phyloP scores from a whole-genome alignment of 2,797 vertebrate species.

The Poeciliopsis gracilis region DNA sequence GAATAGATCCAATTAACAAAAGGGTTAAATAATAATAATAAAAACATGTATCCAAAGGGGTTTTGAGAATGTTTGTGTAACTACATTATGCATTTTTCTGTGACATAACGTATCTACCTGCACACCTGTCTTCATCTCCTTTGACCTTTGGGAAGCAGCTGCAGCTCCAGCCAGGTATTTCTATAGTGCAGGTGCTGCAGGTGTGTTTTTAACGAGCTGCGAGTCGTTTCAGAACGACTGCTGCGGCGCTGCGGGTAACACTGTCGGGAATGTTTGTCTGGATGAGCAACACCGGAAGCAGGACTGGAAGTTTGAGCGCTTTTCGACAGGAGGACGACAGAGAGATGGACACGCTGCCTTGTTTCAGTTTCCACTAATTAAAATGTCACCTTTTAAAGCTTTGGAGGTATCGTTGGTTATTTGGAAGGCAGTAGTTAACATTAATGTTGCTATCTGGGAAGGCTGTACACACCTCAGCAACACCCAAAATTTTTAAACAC shows the following conservation, averaged over 20 bases:
- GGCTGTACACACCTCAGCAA: slow-evolving; percentile 57
- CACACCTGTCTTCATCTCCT: slow-evolving; percentile 43
- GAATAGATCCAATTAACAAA: slow-evolving; percentile 58
- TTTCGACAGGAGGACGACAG: slow-evolving; percentile 28
- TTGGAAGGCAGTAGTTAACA: slow-evolving; percentile 77
- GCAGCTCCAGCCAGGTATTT: slow-evolving; percentile 42
- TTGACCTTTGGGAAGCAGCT: slow-evolving; percentile 66
- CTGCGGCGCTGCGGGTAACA: slow-evolving; percentile 28
- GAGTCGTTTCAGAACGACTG: slow-evolving; percentile 46
- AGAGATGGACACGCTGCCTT: slow-evolving; percentile 53
- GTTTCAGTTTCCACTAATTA: slow-evolving; percentile 54
- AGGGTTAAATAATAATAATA: slow-evolving; percentile 10
- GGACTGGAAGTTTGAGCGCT: slow-evolving; percentile 45
- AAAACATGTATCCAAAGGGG: slow-evolving; percentile 56
- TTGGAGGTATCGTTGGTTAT: slow-evolving; percentile 70
- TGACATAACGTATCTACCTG: slow-evolving; percentile 42
- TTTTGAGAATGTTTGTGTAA: slow-evolving; percentile 65
- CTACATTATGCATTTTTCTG: slow-evolving; percentile 48
- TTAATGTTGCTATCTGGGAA: slow-evolving; percentile 55
- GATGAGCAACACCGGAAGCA: slow-evolving; percentile 32
- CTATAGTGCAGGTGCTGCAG: slow-evolving; percentile 11
- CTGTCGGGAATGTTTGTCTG: slow-evolving; percentile 69
- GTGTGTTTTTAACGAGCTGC: slow-evolving; percentile 35
- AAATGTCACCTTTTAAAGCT: slow-evolving; percentile 74
- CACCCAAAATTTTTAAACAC: slow-evolving; percentile 57